Evolutionary conservation across 2,888 invertebrate species (phyloP).

Genomic region (Thera britannica): DNA sequence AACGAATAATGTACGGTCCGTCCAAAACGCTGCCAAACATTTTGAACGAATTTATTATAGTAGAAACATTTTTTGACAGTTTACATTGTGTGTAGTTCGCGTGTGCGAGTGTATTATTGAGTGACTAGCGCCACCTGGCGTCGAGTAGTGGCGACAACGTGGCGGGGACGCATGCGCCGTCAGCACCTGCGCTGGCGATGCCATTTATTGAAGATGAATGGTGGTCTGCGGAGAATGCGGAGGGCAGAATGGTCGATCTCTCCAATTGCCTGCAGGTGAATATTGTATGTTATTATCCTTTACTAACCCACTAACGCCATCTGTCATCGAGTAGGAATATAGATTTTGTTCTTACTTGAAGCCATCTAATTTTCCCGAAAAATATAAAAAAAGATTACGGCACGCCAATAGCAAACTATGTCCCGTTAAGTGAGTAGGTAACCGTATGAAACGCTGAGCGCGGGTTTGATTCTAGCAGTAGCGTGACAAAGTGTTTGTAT

Average conservation of each 20-base stretch:
- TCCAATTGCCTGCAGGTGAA: constrained; percentile 93
- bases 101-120: constrained; percentile 63
- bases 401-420: too few species aligned
- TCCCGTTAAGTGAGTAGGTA: too few species aligned
- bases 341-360: background rate
- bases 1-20: constrained; percentile 82
- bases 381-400: too few species aligned
- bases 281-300: background rate
- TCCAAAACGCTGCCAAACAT: constrained; percentile 81
- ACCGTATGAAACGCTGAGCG: too few species aligned
- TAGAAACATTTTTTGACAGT: constrained; percentile 64
- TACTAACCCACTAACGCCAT: constrained; percentile 33
- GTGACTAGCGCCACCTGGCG: constrained; percentile 72
- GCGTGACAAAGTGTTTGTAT: too few species aligned
- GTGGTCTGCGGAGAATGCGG: constrained; percentile 96
- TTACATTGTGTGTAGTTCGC: constrained; percentile 63
- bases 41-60: constrained; percentile 80
- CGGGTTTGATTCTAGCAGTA: too few species aligned
- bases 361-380: too few species aligned
- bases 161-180: constrained; percentile 87
- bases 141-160: constrained; percentile 77
- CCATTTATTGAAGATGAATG: constrained; percentile 98
- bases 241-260: constrained; percentile 96
- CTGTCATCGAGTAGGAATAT: constrained; percentile 23
- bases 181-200: constrained; percentile 91